Evolutionary conservation across 1,140 invertebrate genomes (phyloP), one percentile per base, ranked within the genome.

Genomic region (Saxidomus purpurata): DNA sequence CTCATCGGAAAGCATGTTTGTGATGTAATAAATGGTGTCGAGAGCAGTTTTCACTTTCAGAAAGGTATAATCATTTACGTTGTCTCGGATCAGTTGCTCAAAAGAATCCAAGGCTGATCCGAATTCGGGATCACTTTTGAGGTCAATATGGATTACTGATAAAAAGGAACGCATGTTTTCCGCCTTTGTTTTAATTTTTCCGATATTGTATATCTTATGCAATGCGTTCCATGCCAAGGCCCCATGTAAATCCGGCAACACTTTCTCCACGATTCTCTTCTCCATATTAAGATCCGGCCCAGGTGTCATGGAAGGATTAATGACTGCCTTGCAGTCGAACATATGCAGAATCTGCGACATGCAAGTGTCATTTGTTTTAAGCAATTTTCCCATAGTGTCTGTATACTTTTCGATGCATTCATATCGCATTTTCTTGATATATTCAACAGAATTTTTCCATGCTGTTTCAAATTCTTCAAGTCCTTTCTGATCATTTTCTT

Each of bases 41-140:
- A 79, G 13, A 31, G 43, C 36, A 31, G 25, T 49, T n/a, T 71
- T 31, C 19, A 91, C 59, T 15, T 71, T 31, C 38, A n/a, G 2
- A 47, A 80, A 80, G 0, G 74, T 69, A 0, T 31, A 47, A 0
- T 83, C 67, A 22, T 43, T 22, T 31, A 49, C 22, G n/a, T 43
- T 63, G 17, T 34, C 8, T 6, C 25, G 61, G n/a, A 40, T 67
- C 15, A 89, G 40, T 55, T 63, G 11, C 0, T 38, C 28, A 49
- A 89, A 84, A 28, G 83, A 40, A 28, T 71, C 17, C 0, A 86
- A 17, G 22, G 74, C 59, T 43, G 25, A 40, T 19, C 38, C 15
- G 25, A 89, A 63, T 15, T 31, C 47, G 8, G 25, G 34, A 40
- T 77, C 69, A 9, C 15, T 9, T 31, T 13, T 3, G 2, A 74